A percentile compares a stretch with the other conserved stretches of the same genome.
Evolutionary conservation across 2,797 vertebrate species (phyloP).

Genomic region (Neosilurus hyrtlii): DNA sequence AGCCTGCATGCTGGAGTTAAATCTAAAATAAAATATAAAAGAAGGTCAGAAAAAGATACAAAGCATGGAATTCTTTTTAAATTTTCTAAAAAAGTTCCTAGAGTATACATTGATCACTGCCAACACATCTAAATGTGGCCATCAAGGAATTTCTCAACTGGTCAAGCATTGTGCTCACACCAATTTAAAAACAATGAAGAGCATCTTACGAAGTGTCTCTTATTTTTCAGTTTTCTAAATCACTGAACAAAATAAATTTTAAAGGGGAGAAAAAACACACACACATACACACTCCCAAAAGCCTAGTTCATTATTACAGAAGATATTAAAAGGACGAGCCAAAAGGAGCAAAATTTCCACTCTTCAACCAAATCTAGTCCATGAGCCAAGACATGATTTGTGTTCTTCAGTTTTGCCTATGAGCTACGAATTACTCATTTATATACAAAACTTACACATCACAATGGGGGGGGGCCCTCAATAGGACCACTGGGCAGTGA

Average conservation of each 20-base stretch:
- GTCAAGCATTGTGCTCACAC: neutral
- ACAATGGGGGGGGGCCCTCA: too few species aligned
- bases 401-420: neutral
- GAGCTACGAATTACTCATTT: neutral
- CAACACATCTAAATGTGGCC: neutral
- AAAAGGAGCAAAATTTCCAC: neutral
- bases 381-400: neutral
- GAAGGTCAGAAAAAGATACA: neutral
- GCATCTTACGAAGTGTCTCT: neutral
- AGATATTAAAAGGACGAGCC: neutral
- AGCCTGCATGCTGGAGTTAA: constrained; percentile 87
- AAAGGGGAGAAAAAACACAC: neutral
- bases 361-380: neutral
- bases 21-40: constrained; percentile 68
- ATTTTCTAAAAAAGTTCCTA: too few species aligned
- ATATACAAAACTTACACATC: too few species aligned
- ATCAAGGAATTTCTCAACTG: neutral
- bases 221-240: neutral
- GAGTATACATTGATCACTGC: constrained; percentile 1
- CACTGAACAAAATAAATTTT: neutral
- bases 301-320: neutral
- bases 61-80: neutral
- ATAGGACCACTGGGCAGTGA: too few species aligned
- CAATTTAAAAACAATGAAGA: neutral
- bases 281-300: neutral